These are phyloP conservation scores for Eulemur mongoz DNA, from an alignment of 2,797 vertebrate genomes.

Conservation along the genomic window DNA sequence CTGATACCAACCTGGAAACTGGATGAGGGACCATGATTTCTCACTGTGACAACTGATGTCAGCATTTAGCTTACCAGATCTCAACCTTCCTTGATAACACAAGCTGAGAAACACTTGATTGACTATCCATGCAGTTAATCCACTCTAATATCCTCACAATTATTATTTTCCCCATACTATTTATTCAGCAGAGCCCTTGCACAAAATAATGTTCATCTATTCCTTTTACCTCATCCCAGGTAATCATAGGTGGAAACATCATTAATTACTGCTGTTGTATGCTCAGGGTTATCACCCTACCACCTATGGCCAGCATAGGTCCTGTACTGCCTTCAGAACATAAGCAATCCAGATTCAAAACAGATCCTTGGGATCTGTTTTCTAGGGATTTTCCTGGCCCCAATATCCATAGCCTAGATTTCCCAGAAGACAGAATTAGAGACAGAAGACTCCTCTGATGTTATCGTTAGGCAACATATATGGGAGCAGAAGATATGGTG, in stretches of 20 bases:
- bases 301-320: background rate
- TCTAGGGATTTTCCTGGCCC: background rate
- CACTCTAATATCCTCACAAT: background rate
- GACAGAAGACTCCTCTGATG: background rate
- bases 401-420: background rate
- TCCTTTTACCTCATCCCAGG: background rate
- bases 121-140: background rate
- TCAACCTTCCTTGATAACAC: background rate
- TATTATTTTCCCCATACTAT: background rate
- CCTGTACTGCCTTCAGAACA: rapidly evolving
- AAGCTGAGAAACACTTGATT: background rate
- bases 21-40: background rate
- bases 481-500: background rate
- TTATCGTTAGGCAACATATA: background rate
- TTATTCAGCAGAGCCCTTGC: background rate
- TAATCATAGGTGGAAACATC: background rate
- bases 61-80: background rate
- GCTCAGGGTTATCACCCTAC: background rate
- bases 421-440: background rate
- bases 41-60: background rate
- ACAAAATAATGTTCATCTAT: background rate
- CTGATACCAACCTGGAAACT: background rate
- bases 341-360: background rate
- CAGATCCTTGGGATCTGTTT: background rate
- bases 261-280: background rate